Base-by-base conservation (phyloP, 2,888 invertebrate species). In the Gortyna flavago region DNA sequence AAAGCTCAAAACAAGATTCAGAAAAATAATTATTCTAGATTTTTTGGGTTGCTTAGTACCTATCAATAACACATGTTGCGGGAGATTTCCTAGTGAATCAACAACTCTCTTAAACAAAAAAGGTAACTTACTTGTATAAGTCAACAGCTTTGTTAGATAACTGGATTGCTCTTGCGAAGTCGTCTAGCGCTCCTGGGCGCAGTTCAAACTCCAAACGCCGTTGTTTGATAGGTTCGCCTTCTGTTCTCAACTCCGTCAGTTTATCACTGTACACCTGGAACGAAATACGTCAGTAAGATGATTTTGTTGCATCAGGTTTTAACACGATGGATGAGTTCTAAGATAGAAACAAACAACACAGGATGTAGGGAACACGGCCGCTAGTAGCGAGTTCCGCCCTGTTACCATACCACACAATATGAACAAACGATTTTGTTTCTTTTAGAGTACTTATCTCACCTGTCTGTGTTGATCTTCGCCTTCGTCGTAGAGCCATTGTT, bases 401-500 rank as follows among this genome's bases (percentile, higher is more conserved):
- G 5, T 57, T 48, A 35, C 41, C 9, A 6, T 35, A 38, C 16
- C 25, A n/a, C 29, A 38, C 38, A 21, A 38, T 51, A 54, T 32
- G 18, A n/a, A 44, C 29, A 21, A n/a, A 77, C 1, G 5, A 62
- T n/a, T 41, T 21, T 4, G 35, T 54, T 38, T 29, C 0, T 38
- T 38, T 75, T 38, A n/a, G 18, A 41, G 8, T 64, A n/a, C n/a
- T n/a, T n/a, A 7, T 76, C 66, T 59, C 80, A 95, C 96, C 94
- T 95, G 96, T 93, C 96, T 91, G 87, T 98, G 98, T 93, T 99
- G 99, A 91, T 99, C 99, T 94, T 99, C 99, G 7, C 99, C 99
- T 85, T 97, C 97, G 90, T 99, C 99, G 91, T 99, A 99, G 32
- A 99, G 97, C 99, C 99, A 99, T 92, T 98, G 98, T 95, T 99